phyloP scores from a whole-genome alignment of 2,113 vertebrate genomes.

The Delphinus delphis region DNA sequence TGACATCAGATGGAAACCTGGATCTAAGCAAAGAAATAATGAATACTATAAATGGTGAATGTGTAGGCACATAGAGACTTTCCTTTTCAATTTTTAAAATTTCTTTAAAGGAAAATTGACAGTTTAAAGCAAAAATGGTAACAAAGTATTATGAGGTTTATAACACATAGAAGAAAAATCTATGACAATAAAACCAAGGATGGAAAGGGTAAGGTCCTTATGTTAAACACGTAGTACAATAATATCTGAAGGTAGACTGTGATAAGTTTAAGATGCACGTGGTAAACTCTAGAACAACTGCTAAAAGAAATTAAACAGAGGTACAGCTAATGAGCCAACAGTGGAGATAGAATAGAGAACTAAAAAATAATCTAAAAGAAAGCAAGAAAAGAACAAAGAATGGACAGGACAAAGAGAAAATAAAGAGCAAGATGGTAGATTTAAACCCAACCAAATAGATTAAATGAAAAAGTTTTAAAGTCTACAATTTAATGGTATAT shows the following conservation, averaged over 20 bases:
- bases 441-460: background rate
- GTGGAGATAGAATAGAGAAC: background rate
- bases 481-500: background rate
- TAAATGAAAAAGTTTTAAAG: background rate
- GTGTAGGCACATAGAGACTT: background rate
- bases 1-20: background rate
- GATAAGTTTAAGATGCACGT: background rate
- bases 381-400: background rate
- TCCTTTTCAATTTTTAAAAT: background rate
- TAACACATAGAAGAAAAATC: background rate
- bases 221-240: background rate
- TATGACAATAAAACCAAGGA: slow-evolving; percentile 5
- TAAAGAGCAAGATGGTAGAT: background rate
- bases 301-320: background rate
- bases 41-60: background rate
- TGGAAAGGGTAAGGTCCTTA: background rate
- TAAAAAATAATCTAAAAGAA: background rate
- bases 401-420: background rate
- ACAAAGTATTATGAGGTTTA: background rate
- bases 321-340: background rate
- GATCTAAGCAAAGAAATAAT: background rate
- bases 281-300: background rate
- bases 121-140: background rate
- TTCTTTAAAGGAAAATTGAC: background rate
- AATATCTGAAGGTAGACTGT: background rate